Base-by-base conservation (phyloP, 1,140 invertebrate genomes). In the Pogonus chalceus region DNA sequence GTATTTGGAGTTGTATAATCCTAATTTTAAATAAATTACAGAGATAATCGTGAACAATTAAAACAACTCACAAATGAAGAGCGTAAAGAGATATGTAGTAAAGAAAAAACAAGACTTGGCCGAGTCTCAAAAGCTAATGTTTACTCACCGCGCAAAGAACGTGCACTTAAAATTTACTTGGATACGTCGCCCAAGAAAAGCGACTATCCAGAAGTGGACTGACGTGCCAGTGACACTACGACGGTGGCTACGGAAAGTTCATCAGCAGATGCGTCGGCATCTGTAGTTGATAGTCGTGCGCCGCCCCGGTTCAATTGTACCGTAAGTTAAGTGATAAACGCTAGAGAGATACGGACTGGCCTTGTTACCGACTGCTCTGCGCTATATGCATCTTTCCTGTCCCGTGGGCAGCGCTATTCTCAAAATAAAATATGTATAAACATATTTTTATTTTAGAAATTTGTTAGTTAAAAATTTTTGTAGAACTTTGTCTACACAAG, bases 131-230 rank as follows among this genome's bases (percentile, higher is more conserved):
- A 64, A 51, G 68, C 68, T 51, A 65, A 66, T 51, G 67, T 68
- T 48, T 74, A 73, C 51, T 72, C 69, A 31, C 68, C 76, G 43
- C 78, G 83, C 52, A 80, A 80, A 61, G 87, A 89, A 69, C 76
- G 77, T 60, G 83, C 80, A 2, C 72, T 89, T 23, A 87, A 85
- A 71, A 89, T 89, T 60, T 84, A 87, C 69, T 70, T 85, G 52
- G 82, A 85, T 57, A 69, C 69, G 39, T 62, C 64, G 55, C 63
- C 65, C 35, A 59, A 58, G 49, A 64, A 69, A 61, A 49, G 56
- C 7, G 64, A 68, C 14, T 61, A 68, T 51, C 57, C 60, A 59
- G 61, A 54, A 51, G 60, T 62, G 57, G 68, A 69, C 65, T 70
- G 65, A 69, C 65, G 63, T 31, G 52, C 48, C 49, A 21, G n/a